Conservation (phyloP, 2,797 vertebrate species). For the Arctocebus calabarensis region DNA sequence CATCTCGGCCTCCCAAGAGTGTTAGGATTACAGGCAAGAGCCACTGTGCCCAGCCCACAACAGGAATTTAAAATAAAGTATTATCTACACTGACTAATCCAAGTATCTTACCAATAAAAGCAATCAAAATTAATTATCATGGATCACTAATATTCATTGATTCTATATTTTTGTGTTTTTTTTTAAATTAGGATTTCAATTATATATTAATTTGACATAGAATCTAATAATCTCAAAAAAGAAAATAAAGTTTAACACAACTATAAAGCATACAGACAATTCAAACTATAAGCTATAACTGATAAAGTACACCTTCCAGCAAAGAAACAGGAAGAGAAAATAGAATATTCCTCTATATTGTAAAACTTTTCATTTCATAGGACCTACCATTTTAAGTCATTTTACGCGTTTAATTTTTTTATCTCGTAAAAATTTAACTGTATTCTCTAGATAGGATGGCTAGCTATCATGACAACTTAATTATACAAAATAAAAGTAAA, state of each 20-base stretch:
- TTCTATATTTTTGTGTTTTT: slow-evolving; percentile 51
- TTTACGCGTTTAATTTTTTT: slow-evolving; percentile 30
- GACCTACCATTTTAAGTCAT: neutral
- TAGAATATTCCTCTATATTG: neutral
- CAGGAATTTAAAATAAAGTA: slow-evolving; percentile 54
- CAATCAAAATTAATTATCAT: slow-evolving; percentile 1
- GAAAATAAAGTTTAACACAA: slow-evolving; percentile 37
- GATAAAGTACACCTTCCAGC: neutral
- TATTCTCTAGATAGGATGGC: slow-evolving; percentile 24
- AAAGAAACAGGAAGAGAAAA: slow-evolving; percentile 45
- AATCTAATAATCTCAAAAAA: slow-evolving; percentile 24
- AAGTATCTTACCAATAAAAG: slow-evolving; percentile 46
- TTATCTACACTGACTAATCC: neutral
- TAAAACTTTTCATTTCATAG: slow-evolving; percentile 26
- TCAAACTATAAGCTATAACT: neutral
- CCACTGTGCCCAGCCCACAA: neutral
- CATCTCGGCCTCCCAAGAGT: too few relatives aligned
- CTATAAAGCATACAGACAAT: slow-evolving; percentile 24
- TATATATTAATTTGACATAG: slow-evolving; percentile 18
- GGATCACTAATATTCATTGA: slow-evolving; percentile 11
- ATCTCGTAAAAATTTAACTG: slow-evolving; percentile 35
- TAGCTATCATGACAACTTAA: slow-evolving; percentile 29
- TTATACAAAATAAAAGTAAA: slow-evolving; percentile 42
- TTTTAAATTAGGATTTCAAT: slow-evolving; percentile 59
- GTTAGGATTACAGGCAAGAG: too few relatives aligned